These are phyloP conservation scores for Rhegmatorhina hoffmannsi DNA, from an alignment of 2,113 vertebrate species.

Conservation along the genomic window DNA sequence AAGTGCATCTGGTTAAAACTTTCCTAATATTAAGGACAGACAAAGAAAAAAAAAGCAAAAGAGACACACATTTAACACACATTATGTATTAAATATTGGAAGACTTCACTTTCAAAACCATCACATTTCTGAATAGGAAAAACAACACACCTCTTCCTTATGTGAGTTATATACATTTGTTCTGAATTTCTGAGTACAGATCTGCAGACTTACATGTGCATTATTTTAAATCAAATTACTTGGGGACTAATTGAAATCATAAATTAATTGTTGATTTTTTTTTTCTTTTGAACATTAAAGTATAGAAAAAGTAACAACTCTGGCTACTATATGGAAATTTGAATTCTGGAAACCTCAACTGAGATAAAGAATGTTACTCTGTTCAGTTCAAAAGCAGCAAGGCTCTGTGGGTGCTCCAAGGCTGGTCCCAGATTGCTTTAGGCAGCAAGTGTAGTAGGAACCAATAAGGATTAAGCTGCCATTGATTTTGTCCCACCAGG, in stretches of 20 bases:
- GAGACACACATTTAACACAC: background rate
- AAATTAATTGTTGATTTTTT: background rate
- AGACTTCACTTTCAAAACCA: background rate
- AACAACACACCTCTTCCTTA: background rate
- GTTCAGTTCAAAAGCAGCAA: background rate
- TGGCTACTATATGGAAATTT: background rate
- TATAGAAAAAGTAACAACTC: background rate
- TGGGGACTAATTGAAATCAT: background rate
- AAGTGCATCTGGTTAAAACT: background rate
- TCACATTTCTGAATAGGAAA: background rate
- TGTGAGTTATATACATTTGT: background rate
- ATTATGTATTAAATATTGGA: background rate
- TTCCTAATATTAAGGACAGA: background rate
- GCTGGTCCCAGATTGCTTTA: background rate
- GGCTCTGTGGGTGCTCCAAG: background rate
- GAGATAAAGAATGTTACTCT: background rate
- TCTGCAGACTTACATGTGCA: background rate
- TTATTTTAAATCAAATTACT: background rate
- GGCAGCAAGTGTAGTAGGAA: background rate
- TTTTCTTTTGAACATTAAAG: background rate
- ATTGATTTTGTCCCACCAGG: background rate
- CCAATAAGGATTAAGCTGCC: background rate
- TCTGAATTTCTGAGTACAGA: background rate
- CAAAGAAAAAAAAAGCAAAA: background rate
- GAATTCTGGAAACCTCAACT: background rate